Conservation (phyloP, 2,797 vertebrate species). For the Threskiornis aethiopicus region DNA sequence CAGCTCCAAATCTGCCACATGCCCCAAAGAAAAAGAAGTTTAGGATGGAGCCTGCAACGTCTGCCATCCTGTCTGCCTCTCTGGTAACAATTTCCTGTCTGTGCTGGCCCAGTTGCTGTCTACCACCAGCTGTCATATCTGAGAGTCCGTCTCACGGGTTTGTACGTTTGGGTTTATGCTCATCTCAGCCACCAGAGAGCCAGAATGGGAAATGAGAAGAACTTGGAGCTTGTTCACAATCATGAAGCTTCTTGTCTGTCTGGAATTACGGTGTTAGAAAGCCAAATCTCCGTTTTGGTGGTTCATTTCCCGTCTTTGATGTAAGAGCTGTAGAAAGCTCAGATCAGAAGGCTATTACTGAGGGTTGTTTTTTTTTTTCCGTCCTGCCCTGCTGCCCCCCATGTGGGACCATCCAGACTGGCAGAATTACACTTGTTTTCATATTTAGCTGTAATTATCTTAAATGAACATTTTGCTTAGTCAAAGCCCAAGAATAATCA, state of each 20-base stretch:
- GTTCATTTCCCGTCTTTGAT: background rate
- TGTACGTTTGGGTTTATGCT: background rate
- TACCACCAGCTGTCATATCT: conserved; percentile 10
- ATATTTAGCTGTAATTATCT: background rate
- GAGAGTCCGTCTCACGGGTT: background rate
- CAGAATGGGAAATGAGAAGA: conserved; percentile 1
- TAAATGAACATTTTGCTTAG: background rate
- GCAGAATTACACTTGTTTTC: background rate
- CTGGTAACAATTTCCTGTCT: conserved; percentile 15
- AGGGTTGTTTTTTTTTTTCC: background rate
- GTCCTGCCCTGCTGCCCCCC: background rate
- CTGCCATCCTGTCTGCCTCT: background rate
- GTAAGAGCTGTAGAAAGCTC: background rate
- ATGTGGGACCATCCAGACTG: background rate
- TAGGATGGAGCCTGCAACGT: background rate
- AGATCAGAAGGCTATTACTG: background rate
- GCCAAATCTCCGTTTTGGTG: background rate
- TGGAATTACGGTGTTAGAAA: background rate
- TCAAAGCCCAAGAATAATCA: background rate
- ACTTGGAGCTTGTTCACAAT: background rate
- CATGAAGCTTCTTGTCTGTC: background rate
- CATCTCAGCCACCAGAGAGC: background rate
- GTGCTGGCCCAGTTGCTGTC: background rate
- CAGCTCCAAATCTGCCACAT: background rate
- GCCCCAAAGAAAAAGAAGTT: background rate